These are phyloP conservation scores for Carollia perspicillata DNA, from an alignment of 2,113 vertebrate species.

Conservation along the genomic window DNA sequence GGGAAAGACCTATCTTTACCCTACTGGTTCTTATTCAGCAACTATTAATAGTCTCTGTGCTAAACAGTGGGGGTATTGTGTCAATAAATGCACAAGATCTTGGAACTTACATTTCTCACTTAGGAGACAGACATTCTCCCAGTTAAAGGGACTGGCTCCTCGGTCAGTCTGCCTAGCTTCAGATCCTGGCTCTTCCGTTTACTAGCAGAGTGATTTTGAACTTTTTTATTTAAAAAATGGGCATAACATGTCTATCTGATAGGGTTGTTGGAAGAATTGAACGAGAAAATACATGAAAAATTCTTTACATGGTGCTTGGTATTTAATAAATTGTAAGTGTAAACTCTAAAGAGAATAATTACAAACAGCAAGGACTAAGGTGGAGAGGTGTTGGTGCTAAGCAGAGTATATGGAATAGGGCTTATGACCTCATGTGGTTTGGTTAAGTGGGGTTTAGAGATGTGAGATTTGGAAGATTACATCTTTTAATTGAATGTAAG, in stretches of 20 bases:
- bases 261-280: neutral
- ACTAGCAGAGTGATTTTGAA: neutral
- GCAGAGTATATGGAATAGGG: neutral
- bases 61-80: neutral
- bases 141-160: neutral
- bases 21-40: neutral
- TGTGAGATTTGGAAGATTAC: neutral
- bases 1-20: neutral
- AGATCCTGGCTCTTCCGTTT: neutral
- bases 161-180: neutral
- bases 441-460: neutral
- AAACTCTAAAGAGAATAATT: neutral
- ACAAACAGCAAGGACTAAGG: neutral
- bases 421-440: neutral
- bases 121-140: neutral
- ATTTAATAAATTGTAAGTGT: neutral
- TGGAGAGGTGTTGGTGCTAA: neutral
- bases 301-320: neutral
- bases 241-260: neutral
- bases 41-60: neutral
- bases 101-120: neutral
- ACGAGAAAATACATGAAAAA: neutral
- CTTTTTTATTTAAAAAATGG: neutral
- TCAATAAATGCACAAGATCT: neutral
- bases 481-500: neutral